Base-by-base conservation (phyloP, 2,888 invertebrate genomes). In the Drosophila kanekoi region DNA sequence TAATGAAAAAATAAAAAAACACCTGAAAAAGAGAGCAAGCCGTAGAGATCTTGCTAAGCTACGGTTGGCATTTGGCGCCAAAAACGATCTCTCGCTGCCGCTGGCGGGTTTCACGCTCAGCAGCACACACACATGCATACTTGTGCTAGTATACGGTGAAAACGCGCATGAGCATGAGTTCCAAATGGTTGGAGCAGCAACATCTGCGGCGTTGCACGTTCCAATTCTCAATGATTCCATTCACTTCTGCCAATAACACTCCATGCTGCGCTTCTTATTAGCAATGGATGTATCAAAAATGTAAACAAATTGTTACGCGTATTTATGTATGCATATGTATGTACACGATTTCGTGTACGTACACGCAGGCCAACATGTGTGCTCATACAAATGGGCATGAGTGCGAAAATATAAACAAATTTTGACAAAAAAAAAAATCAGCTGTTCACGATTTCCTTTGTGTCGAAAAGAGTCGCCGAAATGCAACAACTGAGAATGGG, bases 171-270 rank as follows among this genome's bases (percentile, higher is more conserved):
- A 57, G 60, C 75, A 52, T 8, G 40, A 70, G 74, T 60, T 74
- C 41, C 52, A 74, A 74, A 61, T 58, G 53, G 45, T 58, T 64
- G 49, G 40, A 51, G 67, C 32, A 69, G 37, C 20, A 74, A 60
- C 75, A 74, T 60, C 54, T 61, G 70, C 54, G 70, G 70, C 54
- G 70, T 45, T 56, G 52, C 53, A 44, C 65, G 74, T 75, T 75
- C 52, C 71, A 75, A 61, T 71, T 75, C 71, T 66, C 76, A 75
- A 59, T 71, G 59, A 61, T 75, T 74, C 74, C 74, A 74, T 74
- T 74, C 75, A 74, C 35, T 41, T 61, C 43, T 44, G n/a, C 35
- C 35, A 45, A 47, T 52, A 51, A 28, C 18, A 35, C 33, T 44
- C 13, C 57, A 49, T n/a, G 54, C 47, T 57, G 35, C 43, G 64